These are phyloP conservation scores for human (Homo sapiens) DNA, from an alignment of 2,113 vertebrate species.

Conservation along the genomic window DNA sequence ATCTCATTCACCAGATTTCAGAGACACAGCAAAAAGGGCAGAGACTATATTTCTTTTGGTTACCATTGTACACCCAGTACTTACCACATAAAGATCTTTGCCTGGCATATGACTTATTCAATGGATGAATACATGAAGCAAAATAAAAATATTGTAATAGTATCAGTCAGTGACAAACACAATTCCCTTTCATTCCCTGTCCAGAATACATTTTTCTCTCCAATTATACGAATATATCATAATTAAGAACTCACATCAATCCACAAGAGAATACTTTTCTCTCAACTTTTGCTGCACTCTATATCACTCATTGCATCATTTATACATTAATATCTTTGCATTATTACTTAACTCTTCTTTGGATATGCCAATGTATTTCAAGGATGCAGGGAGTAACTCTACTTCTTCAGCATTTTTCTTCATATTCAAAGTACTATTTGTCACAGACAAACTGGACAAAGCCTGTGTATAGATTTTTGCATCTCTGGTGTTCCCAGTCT, in stretches of 20 bases:
- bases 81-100: background rate
- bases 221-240: background rate
- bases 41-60: background rate
- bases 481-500: background rate
- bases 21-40: background rate
- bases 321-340: background rate
- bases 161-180: background rate
- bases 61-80: background rate
- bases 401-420: background rate
- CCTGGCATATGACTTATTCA: background rate
- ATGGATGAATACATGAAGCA: background rate
- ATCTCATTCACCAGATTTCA: background rate
- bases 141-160: background rate
- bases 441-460: background rate
- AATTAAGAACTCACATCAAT: constrained; percentile 28
- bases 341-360: background rate
- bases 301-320: background rate
- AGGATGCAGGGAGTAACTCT: background rate
- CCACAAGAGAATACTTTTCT: background rate
- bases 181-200: background rate
- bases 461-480: background rate
- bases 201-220: background rate
- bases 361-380: background rate
- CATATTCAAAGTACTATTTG: background rate
- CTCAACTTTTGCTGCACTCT: background rate